Conservation (phyloP, 1,140 invertebrate species). For the Plectrocnemia conspersa region DNA sequence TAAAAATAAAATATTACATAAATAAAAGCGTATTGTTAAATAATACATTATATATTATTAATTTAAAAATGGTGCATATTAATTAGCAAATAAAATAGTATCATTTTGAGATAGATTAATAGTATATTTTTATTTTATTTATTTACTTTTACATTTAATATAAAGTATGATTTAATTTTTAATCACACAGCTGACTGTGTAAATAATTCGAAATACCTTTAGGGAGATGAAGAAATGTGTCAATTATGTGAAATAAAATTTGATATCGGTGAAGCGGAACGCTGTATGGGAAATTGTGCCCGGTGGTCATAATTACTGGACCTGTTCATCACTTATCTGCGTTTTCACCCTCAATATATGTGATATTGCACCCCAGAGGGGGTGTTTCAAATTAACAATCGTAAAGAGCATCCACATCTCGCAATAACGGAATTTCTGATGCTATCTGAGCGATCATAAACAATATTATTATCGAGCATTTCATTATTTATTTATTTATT, state of each 20-base stretch:
- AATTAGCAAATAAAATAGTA: no score
- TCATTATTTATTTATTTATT: no score
- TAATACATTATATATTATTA: no score
- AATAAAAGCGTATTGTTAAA: no score
- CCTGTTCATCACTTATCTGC: conserved; percentile 18
- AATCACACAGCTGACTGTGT: not conserved
- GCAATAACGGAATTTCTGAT: no score
- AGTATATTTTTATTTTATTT: no score
- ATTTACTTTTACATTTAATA: not conserved
- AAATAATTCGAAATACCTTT: conserved; percentile 19
- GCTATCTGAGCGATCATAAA: no score
- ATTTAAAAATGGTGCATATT: no score
- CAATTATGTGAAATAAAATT: conserved; percentile 34
- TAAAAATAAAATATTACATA: no score
- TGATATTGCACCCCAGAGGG: conserved; percentile 6
- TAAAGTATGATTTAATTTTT: not conserved
- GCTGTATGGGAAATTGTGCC: conserved; percentile 34
- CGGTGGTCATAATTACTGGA: conserved; percentile 32
- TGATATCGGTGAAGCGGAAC: conserved; percentile 33
- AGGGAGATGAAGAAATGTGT: conserved; percentile 35
- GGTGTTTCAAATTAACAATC: conserved; percentile 7
- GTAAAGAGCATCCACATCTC: no score
- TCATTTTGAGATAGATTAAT: no score
- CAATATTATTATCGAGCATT: no score
- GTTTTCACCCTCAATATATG: conserved; percentile 8